A percentile compares a stretch with the other conserved stretches of the same genome.
Conservation (phyloP, 2,888 invertebrate species). For the Trachelus troglodyta region DNA sequence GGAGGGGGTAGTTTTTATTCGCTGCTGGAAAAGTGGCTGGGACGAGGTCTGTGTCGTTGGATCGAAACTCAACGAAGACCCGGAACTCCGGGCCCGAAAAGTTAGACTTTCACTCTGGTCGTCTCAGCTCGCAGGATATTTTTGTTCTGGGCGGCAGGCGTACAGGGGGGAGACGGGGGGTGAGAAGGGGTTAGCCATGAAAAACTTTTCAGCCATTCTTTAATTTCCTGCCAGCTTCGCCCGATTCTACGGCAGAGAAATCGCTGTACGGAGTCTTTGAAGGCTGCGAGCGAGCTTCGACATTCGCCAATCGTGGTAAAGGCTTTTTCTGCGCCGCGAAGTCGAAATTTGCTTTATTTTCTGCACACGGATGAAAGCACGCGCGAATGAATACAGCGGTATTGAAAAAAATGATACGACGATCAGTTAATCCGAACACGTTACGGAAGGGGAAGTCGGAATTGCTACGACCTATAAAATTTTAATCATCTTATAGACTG, state of each 20-base stretch:
- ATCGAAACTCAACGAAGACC: neutral
- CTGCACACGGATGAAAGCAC: neutral
- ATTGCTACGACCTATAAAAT: neutral
- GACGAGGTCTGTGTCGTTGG: neutral
- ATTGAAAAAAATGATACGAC: neutral
- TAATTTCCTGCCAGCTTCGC: neutral
- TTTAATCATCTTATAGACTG: neutral
- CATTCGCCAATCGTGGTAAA: neutral
- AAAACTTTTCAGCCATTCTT: neutral
- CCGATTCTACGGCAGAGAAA: neutral
- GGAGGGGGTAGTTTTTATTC: conserved; percentile 7
- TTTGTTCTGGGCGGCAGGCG: neutral
- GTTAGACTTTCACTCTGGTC: neutral
- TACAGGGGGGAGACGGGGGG: no score
- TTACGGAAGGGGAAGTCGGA: neutral
- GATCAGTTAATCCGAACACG: neutral
- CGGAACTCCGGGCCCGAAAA: neutral
- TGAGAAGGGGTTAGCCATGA: neutral
- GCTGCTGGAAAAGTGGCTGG: neutral
- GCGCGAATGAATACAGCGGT: neutral
- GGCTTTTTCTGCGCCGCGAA: conserved; percentile 2
- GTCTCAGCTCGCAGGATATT: neutral
- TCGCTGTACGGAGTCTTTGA: neutral
- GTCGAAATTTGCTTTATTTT: conserved; percentile 1
- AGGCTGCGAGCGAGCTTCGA: neutral